Evolutionary conservation across 2,797 vertebrate genomes (phyloP), one percentile per base, ranked within the genome.

Genomic region (Tachyglossus aculeatus): DNA sequence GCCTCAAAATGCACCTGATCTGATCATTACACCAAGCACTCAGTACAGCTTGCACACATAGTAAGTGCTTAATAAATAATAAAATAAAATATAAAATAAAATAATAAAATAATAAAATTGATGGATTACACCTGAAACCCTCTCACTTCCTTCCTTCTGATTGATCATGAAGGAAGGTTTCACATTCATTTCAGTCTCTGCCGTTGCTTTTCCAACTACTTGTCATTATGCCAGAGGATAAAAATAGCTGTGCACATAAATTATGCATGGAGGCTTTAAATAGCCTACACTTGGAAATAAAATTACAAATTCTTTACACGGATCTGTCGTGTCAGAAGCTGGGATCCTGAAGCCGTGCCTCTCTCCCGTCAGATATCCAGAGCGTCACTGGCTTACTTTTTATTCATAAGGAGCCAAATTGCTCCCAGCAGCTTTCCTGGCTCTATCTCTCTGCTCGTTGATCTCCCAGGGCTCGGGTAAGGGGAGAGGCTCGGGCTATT

Each of bases 201-300:
- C 32, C 57, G 22, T 38, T 65, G 57, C 12, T 64, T 61, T 72
- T 82, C 44, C 38, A 71, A 40, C 9, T 57, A 21, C 68, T 40
- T 68, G 56, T 51, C 60, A 39, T 64, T 65, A 55, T 43, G 39
- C 69, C 38, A 57, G 33, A 45, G 22, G 66, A 22, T 64, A 80
- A 86, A 91, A 89, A 86, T 73, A 86, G 65, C 11, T 54, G 37
- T 9, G 2, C 62, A 44, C 40, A 72, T 86, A 76, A 74, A 74
- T 82, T 75, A 81, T 83, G 71, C 60, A 87, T 55, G 16, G 24
- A 58, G 55, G 61, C 67, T 72, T 65, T 81, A 87, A 88, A 87
- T 84, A 79, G 37, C 56, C 5, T 62, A 77, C 69, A 21, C 5
- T 41, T 69, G 67, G 77, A 47, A 57, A 81, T 56, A 65, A 33